Evolutionary conservation across 2,888 invertebrate species (phyloP), one percentile per base, ranked within the genome.

Genomic region (Fragum fragum): DNA sequence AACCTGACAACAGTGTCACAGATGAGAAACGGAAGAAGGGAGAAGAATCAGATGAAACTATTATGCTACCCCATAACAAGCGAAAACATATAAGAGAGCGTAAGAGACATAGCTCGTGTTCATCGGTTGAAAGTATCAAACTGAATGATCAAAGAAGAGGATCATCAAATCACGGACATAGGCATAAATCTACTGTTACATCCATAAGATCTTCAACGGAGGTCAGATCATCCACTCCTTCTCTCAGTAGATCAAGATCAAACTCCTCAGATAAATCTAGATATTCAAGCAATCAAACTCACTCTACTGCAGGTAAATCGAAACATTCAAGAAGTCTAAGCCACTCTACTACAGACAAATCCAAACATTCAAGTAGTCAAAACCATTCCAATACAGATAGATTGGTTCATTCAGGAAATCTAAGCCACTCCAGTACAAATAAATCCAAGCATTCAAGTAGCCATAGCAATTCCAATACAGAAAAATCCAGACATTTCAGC

Each of bases 121-220:
- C 75, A 26, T 79, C 79, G 23, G 36, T 57, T 42, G 71, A 75
- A 14, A 79, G 79, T 70, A 29, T 61, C 5, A 61, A 32, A 5
- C 6, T n/a, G 1, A 28, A 32, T 32, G 32, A 61, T 32, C 18
- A 3, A 16, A 61, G 32, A 32, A n/a, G 29, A n/a, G 21, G 6
- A 61, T n/a, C 18, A 29, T n/a, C 18, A 3, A 61, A 32, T 18
- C 7, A 61, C 2, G 9, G 61, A n/a, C 18, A 61, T 0, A 61
- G 61, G n/a, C 32, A 61, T 7, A 32, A 29, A 32, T 32, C 61
- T 32, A 57, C 26, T 7, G 23, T 21, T 2, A 7, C 23, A 26
- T 57, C 57, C 5, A 57, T 23, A 57, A 32, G 32, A 47, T 47
- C 47, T 47, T 14, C 47, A 18, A 16, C 47, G 5, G 47, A 47